These are phyloP conservation scores for Brachypteracias leptosomus DNA, from an alignment of 2,113 vertebrate genomes.

Conservation along the genomic window DNA sequence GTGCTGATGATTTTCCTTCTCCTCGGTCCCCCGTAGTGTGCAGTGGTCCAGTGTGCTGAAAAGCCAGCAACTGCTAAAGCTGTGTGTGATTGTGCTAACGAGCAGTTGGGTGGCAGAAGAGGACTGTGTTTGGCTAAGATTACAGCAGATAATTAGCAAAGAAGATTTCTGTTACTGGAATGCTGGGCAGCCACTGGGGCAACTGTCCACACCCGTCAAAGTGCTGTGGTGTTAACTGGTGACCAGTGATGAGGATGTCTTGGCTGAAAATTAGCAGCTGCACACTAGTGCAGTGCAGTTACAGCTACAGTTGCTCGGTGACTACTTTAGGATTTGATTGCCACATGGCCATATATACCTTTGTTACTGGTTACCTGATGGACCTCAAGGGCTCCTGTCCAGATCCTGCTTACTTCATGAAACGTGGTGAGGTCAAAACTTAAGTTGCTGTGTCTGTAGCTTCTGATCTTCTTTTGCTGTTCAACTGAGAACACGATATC, in stretches of 20 bases:
- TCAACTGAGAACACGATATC: background rate
- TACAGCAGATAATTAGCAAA: background rate
- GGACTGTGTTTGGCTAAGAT: background rate
- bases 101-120: background rate
- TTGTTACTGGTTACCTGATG: background rate
- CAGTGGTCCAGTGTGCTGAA: background rate
- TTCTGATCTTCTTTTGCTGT: background rate
- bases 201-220: background rate
- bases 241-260: background rate
- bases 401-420: background rate
- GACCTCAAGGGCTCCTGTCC: background rate
- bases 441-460: background rate
- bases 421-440: background rate
- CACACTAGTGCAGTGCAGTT: background rate
- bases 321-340: background rate
- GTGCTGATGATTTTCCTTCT: background rate
- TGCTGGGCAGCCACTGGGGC: background rate
- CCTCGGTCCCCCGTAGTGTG: background rate
- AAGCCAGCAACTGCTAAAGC: background rate
- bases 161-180: background rate
- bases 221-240: background rate
- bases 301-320: background rate
- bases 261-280: background rate
- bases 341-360: rapidly evolving
- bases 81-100: background rate